Evolutionary conservation across 2,797 vertebrate species (phyloP), one percentile per base, ranked within the genome.

Genomic region (Acipenser transmontanus): DNA sequence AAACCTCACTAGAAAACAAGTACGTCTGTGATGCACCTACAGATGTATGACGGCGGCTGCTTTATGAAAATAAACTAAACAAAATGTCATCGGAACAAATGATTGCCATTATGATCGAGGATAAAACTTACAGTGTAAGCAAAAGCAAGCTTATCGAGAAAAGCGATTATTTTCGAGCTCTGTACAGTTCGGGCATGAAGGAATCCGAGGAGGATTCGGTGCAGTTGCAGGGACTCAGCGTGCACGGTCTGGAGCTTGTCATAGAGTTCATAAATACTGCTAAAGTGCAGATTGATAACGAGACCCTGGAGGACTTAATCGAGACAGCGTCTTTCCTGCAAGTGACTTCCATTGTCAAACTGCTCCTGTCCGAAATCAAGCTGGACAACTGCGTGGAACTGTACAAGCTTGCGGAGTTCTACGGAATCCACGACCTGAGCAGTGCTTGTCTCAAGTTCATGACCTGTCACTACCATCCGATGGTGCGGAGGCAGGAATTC

Each of bases 151-250:
- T 99, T 62, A 92, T 97, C 12, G 96, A 98, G 78, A 95, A 97
- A 79, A 99, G 96, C 73, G 96, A 97, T 82, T 99, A 94, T 78
- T 99, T 99, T 85, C 88, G 93, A 20, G 96, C 96, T 0, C 85
- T 99, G 8, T 98, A 94, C 86, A 93, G 91, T 84, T 99, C 96
- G 5, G 96, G 96, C n/a, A 98, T 99, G 96, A 85, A 90, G 68
- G 96, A 98, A 81, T 92, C 95, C 11, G 91, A 78, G 63, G 85
- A 91, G 78, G 90, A 89, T 73, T 89, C 84, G 0, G 91, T 92
- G 70, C 91, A 92, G 80, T 89, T 98, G 83, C 89, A 92, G 76
- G 97, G 97, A 10, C 89, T 99, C 70, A 96, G 94, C 66, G 92
- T 89, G 0, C 82, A 83, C 6, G 96, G 96, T 7, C 82, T 99